Conservation (phyloP, 2,797 vertebrate species). For the Amazona finschi region DNA sequence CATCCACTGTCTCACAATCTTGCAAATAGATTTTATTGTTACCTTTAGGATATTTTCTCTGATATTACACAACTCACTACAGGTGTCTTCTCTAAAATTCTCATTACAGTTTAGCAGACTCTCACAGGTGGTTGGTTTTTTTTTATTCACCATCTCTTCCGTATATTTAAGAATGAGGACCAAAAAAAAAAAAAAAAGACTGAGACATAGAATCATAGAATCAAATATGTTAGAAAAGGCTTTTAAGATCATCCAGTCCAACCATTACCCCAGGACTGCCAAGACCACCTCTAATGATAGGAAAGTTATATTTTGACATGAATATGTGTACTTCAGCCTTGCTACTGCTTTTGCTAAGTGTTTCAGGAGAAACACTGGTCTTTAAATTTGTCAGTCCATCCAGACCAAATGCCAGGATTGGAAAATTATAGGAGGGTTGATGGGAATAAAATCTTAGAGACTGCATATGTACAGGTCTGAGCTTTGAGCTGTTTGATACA, state of each 20-base stretch:
- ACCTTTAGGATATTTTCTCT: constrained; percentile 22
- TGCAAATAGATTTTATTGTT: constrained; percentile 22
- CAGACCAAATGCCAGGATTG: not conserved
- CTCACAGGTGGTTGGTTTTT: constrained; percentile 4
- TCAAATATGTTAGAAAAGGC: not conserved
- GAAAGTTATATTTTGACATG: not conserved
- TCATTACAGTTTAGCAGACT: constrained; percentile 22
- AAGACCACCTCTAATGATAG: not conserved
- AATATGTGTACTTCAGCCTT: not conserved
- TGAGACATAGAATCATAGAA: not conserved
- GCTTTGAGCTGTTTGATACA: not conserved
- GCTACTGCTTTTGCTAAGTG: not conserved
- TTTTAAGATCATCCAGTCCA: not conserved
- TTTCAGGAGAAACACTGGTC: not conserved
- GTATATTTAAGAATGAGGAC: not conserved
- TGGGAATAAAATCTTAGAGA: not conserved
- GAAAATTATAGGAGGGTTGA: not conserved
- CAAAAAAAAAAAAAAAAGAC: not conserved
- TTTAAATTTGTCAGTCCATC: not conserved
- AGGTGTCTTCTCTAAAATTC: constrained; percentile 35
- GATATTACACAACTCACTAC: not conserved
- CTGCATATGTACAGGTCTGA: not conserved
- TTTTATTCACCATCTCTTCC: not conserved
- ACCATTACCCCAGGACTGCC: not conserved
- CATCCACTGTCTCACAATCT: not conserved